Percentiles rank a stretch among this genome's conserved stretches.
phyloP scores from a whole-genome alignment of 2,113 vertebrate species.

The Otus sunia region DNA sequence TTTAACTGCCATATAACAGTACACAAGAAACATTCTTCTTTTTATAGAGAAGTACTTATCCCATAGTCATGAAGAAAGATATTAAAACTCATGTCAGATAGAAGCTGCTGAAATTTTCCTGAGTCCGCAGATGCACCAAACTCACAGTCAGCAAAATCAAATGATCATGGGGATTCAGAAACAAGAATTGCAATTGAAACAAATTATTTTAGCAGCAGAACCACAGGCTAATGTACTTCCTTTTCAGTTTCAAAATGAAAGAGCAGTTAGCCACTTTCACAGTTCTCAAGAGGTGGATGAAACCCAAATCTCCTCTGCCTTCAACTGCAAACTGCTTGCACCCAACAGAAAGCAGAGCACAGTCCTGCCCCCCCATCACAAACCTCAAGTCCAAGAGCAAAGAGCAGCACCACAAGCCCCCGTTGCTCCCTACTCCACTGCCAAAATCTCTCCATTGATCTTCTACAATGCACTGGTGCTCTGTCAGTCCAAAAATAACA shows the following conservation, averaged over 20 bases:
- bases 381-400: background rate
- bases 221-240: background rate
- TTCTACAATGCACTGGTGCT: background rate
- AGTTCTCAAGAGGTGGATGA: background rate
- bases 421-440: background rate
- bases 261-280: background rate
- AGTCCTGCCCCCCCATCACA: background rate
- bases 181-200: background rate
- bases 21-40: background rate
- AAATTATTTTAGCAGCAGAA: background rate
- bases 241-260: conserved; percentile 23
- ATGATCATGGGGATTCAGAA: background rate
- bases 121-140: background rate
- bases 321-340: background rate
- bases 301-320: background rate
- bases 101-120: background rate
- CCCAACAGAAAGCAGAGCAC: background rate
- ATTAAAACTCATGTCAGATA: background rate
- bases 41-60: background rate
- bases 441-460: background rate
- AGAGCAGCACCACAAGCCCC: background rate
- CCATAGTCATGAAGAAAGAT: background rate
- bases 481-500: conserved; percentile 22
- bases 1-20: background rate
- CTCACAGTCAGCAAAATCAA: background rate